These are phyloP conservation scores for Bursaphelenchus mucronatus DNA, from an alignment of 1,140 invertebrate species.

Conservation along the genomic window DNA sequence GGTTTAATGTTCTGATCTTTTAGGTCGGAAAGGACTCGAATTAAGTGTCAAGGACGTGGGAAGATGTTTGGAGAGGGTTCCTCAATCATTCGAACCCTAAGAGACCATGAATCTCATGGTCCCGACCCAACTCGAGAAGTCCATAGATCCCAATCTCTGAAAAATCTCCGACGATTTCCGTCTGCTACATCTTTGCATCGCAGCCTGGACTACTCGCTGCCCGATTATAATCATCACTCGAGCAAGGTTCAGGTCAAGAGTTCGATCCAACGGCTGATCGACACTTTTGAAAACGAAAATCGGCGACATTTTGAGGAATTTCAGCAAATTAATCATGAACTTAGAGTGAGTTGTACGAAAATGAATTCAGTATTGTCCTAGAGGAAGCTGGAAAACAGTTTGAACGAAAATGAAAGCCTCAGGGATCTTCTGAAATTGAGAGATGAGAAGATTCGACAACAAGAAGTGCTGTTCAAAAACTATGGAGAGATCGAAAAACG, in stretches of 20 bases:
- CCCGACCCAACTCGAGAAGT: conserved; percentile 2
- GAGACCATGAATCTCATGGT: background rate
- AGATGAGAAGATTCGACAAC: conserved; percentile 25
- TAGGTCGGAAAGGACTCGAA: background rate
- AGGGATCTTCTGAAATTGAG: conserved; percentile 22
- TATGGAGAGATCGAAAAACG: conserved; percentile 25
- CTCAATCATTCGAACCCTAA: background rate
- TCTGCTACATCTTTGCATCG: conserved; percentile 6
- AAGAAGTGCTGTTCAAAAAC: conserved; percentile 30
- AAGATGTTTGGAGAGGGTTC: background rate
- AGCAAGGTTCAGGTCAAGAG: background rate
- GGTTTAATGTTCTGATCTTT: background rate
- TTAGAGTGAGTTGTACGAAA: conserved; percentile 21
- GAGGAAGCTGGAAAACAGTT: conserved; percentile 25
- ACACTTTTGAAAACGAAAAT: conserved; percentile 37
- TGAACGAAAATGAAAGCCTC: conserved; percentile 25
- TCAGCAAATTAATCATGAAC: conserved; percentile 35
- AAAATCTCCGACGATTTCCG: conserved; percentile 19
- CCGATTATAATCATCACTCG: background rate
- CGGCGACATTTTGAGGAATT: conserved; percentile 32
- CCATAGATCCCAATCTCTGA: conserved; percentile 32
- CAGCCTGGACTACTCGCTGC: background rate
- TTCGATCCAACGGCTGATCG: conserved; percentile 29
- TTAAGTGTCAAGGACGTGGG: background rate
- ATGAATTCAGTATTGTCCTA: conserved; percentile 7